Conservation (phyloP, 2,113 vertebrate genomes). For the Sebastes schlegelii region DNA sequence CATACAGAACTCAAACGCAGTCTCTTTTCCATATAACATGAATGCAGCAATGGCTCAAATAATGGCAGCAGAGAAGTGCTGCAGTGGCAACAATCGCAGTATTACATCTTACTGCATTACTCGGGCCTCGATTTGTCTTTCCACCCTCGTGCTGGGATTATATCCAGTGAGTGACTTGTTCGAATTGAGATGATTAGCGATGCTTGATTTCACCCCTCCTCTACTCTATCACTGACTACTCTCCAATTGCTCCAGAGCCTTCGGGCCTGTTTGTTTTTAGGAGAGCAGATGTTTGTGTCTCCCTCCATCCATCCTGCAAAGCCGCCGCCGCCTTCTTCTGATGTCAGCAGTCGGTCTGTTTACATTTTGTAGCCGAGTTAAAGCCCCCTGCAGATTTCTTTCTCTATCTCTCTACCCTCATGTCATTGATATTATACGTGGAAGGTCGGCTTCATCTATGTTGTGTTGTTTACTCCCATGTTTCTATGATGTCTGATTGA, state of each 20-base stretch:
- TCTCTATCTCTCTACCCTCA: slow-evolving; percentile 7
- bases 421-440: not conserved
- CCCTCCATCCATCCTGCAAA: slow-evolving; percentile 37
- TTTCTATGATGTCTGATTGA: slow-evolving; percentile 21
- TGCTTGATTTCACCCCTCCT: slow-evolving; percentile 31
- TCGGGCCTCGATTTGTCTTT: slow-evolving; percentile 26
- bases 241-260: slow-evolving; percentile 40
- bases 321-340: not conserved
- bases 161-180: slow-evolving; percentile 48
- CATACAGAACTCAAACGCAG: not conserved
- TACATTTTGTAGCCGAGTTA: slow-evolving; percentile 45
- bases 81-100: not conserved
- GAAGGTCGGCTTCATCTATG: not conserved
- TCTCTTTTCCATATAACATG: not conserved
- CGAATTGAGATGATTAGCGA: slow-evolving; percentile 57
- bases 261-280: slow-evolving; percentile 46
- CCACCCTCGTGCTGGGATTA: slow-evolving; percentile 27
- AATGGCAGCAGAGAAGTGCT: not conserved
- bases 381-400: slow-evolving; percentile 11
- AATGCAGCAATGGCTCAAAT: not conserved
- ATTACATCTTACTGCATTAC: slow-evolving; percentile 7
- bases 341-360: slow-evolving; percentile 30
- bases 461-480: not conserved
- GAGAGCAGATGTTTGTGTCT: slow-evolving; percentile 60
- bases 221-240: slow-evolving; percentile 3